Base-by-base conservation (phyloP, 1,140 invertebrate species). In the Monochamus saltuarius region DNA sequence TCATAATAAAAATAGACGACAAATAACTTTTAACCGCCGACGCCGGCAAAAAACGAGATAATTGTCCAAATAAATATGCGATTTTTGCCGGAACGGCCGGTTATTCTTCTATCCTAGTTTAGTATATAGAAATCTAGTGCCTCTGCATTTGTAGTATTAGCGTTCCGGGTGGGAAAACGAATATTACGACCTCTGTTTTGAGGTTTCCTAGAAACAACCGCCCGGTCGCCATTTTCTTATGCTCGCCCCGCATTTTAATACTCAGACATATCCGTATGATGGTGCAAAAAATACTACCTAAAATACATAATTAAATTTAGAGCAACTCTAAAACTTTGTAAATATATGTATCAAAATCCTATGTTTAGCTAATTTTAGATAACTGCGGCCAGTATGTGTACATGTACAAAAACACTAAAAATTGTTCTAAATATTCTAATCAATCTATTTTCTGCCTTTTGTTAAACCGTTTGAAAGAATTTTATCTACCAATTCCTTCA, bases 201-300 rank as follows among this genome's bases (percentile, higher is more conserved):
- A 45, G 42, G 39, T 29, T 29, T 29, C 22, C 22, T 29, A 29
- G 22, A 29, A 29, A 2, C 2, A 29, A 29, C 6, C 62, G 47
- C 59, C 61, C 57, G 42, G 51, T 56, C 66, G 65, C 66, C 59
- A 57, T 68, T 61, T 66, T 59, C 60, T 62, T 62, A 65, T 43
- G 62, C 63, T 68, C 63, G 56, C 63, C 66, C 60, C 56, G 60
- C 59, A 57, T 65, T 67, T 59, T 67, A 29, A 29, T 29, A 69
- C 69, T 69, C 65, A 67, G 70, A 73, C 71, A 73, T 73, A 73
- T 73, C 71, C 69, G 68, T 51, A 69, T 55, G 61, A 73, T 71
- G 71, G 71, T 73, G 71, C 71, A 73, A 70, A 51, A 40, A 68
- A 68, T 53, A 60, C 52, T 51, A 62, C 56, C 61, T 59, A 63